These are phyloP conservation scores for Drosophila formosana DNA, from an alignment of 2,888 invertebrate genomes.

Conservation along the genomic window DNA sequence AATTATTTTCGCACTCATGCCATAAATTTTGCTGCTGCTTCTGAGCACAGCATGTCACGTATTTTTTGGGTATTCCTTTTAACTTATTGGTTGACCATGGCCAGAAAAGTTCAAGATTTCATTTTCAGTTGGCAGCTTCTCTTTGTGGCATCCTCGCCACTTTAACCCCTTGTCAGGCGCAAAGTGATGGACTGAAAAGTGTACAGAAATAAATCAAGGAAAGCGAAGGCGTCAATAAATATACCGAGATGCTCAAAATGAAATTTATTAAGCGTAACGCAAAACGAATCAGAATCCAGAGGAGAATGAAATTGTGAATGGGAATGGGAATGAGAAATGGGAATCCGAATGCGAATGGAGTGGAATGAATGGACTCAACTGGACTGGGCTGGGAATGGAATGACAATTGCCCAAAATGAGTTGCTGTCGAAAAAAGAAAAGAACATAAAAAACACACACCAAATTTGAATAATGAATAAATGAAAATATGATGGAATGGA, in stretches of 20 bases:
- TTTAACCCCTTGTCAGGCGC: conserved; percentile 1
- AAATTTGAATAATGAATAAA: conserved; percentile 48
- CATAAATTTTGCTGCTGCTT: conserved; percentile 11
- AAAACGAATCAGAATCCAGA: conserved; percentile 13
- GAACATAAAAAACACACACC: not conserved
- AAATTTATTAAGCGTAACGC: conserved; percentile 46
- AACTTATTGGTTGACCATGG: conserved; percentile 5
- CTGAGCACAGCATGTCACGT: not conserved
- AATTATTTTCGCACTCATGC: conserved; percentile 1
- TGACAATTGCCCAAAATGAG: conserved; percentile 42
- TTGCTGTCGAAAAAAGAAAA: conserved; percentile 14
- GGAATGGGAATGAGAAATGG: not conserved
- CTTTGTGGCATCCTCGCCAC: not conserved
- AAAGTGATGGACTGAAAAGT: conserved; percentile 27
- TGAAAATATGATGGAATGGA: conserved; percentile 30
- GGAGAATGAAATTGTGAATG: not conserved
- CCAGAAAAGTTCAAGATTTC: conserved; percentile 1
- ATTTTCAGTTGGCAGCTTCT: conserved; percentile 2
- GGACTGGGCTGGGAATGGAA: conserved; percentile 1
- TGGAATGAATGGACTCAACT: not conserved
- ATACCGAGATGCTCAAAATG: conserved; percentile 19
- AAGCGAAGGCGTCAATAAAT: conserved; percentile 40
- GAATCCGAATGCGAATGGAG: conserved; percentile 1
- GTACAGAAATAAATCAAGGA: conserved; percentile 27
- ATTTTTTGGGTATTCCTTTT: conserved; percentile 4